These are phyloP conservation scores for Philopedon plagiatum DNA, from an alignment of 2,888 invertebrate species.

Conservation along the genomic window DNA sequence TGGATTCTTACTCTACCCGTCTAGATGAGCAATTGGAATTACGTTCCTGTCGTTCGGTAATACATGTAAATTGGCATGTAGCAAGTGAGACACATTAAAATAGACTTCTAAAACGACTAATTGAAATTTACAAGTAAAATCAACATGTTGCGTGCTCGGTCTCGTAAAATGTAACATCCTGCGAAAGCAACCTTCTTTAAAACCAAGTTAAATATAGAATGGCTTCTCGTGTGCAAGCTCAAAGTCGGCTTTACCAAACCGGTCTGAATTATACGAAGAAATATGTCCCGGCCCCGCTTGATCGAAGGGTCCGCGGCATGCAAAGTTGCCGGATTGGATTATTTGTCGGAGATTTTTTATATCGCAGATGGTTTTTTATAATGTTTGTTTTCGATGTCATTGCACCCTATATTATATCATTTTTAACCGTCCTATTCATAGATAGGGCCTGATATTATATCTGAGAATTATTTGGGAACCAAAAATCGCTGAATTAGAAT, in stretches of 20 bases:
- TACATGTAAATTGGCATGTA: constrained; percentile 33
- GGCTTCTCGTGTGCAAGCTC: constrained; percentile 38
- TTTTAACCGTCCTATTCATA: too few species aligned
- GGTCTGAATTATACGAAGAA: constrained; percentile 48
- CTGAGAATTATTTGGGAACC: too few species aligned
- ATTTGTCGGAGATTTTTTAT: constrained; percentile 1
- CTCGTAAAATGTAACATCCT: constrained; percentile 42
- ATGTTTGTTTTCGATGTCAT: not conserved
- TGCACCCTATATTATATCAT: too few species aligned
- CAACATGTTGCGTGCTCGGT: constrained; percentile 45
- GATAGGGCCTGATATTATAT: too few species aligned
- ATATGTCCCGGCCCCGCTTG: constrained; percentile 39
- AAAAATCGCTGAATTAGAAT: too few species aligned
- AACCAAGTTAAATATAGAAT: constrained; percentile 43
- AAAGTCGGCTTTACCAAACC: constrained; percentile 40
- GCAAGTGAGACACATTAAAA: constrained; percentile 35
- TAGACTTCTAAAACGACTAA: constrained; percentile 37
- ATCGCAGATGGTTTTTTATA: not conserved
- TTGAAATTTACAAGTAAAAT: constrained; percentile 48
- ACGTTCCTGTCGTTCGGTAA: constrained; percentile 10
- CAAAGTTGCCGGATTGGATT: constrained; percentile 8
- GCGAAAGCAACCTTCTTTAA: constrained; percentile 43
- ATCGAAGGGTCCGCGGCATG: constrained; percentile 39
- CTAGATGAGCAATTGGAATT: constrained; percentile 8
- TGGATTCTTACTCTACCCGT: not conserved